These are phyloP conservation scores for Sander vitreus DNA, from an alignment of 2,113 vertebrate genomes.

Conservation along the genomic window DNA sequence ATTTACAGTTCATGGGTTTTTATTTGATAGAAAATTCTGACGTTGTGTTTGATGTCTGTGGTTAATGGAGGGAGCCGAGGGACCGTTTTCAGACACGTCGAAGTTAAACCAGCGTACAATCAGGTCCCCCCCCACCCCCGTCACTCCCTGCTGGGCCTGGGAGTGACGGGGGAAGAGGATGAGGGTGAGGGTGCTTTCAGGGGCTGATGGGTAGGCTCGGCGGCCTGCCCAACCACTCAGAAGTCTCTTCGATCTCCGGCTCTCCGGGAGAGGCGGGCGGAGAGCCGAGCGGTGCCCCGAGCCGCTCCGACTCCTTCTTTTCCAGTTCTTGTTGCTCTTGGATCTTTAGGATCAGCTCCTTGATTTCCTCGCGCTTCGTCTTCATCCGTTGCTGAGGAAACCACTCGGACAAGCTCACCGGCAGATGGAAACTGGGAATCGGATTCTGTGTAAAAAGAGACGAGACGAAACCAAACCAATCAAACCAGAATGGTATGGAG, in stretches of 20 bases:
- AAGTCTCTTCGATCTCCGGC: constrained; percentile 75
- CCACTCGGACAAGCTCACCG: constrained; percentile 94
- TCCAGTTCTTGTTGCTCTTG: constrained; percentile 90
- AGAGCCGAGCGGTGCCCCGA: constrained; percentile 29
- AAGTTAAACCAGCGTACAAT: constrained; percentile 77
- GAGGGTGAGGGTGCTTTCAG: constrained; percentile 69
- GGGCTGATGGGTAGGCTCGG: constrained; percentile 79
- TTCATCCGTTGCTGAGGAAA: constrained; percentile 97
- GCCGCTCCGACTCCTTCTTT: constrained; percentile 68
- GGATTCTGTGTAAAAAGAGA: constrained; percentile 86
- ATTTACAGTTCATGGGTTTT: constrained; percentile 89
- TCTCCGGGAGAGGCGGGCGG: constrained; percentile 49
- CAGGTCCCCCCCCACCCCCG: constrained; percentile 68
- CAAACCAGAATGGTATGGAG: neutral
- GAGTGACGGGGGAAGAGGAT: constrained; percentile 41
- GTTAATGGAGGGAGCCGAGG: constrained; percentile 78
- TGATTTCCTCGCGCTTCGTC: constrained; percentile 96
- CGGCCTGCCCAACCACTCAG: constrained; percentile 61
- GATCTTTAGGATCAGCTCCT: constrained; percentile 91
- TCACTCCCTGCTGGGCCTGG: constrained; percentile 41
- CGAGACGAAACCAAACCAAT: too few relatives aligned
- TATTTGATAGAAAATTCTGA: constrained; percentile 86
- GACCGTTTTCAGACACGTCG: constrained; percentile 75
- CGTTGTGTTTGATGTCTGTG: constrained; percentile 58
- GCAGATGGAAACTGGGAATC: constrained; percentile 93